Base-by-base conservation (phyloP, 1,140 invertebrate genomes). In the Cecropterus lyciades region DNA sequence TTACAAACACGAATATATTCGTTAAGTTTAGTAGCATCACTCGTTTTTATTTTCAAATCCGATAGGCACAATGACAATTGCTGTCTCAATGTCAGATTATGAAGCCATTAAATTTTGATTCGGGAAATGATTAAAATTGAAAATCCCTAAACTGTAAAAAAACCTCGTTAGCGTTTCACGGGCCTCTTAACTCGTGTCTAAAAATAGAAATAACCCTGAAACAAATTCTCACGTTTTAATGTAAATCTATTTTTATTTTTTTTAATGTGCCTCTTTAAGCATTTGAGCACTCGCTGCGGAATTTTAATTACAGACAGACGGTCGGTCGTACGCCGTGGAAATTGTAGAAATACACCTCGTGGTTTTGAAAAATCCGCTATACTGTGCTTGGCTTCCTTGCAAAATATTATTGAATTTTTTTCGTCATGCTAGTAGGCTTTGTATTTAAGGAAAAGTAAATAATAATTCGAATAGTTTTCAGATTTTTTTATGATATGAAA, bases 241-340 rank as follows among this genome's bases (percentile, higher is more conserved):
- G 43, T 45, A 45, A 45, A 45, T 45, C 43, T 45, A 45, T 45
- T 45, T 45, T 45, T 45, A 45, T 45, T 45, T 43, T 43, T 45
- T 45, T 45, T n/a, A 45, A 45, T 45, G 43, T 45, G 43, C 43
- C 43, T 45, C 43, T 45, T 45, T 17, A 45, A 45, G 13, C 14
- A 45, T 45, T 16, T 17, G 43, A 45, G 43, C 7, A 45, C 43
- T 14, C 14, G 43, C 43, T 16, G 43, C 43, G 43, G 3, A 10
- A 14, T 45, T 45, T 45, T 45, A 45, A 45, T 45, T 45, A 45
- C 43, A 45, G 43, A 45, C 43, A 45, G 43, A 45, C 43, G 43
- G 14, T 1, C n/a, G 37, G 37, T 11, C 37, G 11, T 40, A 40
- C 37, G n/a, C 9, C 37, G 37, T 5, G 37, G 37, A 40, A 13